Evolutionary conservation across 2,888 invertebrate species (phyloP), one percentile per base, ranked within the genome.

Genomic region (Neocrepidodera transversa): DNA sequence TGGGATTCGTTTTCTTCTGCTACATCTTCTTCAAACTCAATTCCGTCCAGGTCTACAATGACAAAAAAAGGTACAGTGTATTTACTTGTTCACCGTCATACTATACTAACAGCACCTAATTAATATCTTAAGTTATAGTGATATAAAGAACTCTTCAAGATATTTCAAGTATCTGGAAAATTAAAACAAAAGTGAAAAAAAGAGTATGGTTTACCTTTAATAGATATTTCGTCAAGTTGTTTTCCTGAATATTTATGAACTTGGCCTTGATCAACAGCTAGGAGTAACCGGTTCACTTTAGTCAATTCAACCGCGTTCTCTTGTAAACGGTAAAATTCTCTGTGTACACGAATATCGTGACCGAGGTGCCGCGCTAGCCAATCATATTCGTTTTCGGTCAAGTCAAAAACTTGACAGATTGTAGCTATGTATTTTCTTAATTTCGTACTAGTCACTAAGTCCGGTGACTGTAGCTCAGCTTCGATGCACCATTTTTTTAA

Each of bases 401-500:
- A n/a, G n/a, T n/a, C n/a, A n/a, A n/a, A n/a, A n/a, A n/a, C n/a
- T n/a, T n/a, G n/a, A n/a, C n/a, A n/a, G n/a, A n/a, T n/a, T n/a
- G n/a, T n/a, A n/a, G n/a, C n/a, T n/a, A n/a, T n/a, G n/a, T n/a
- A n/a, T n/a, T n/a, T n/a, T n/a, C n/a, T n/a, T n/a, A n/a, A n/a
- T n/a, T n/a, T n/a, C n/a, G n/a, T n/a, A n/a, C n/a, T n/a, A n/a
- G n/a, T n/a, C n/a, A n/a, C n/a, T n/a, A n/a, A n/a, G n/a, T n/a
- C n/a, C n/a, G n/a, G n/a, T n/a, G n/a, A n/a, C n/a, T n/a, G n/a
- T n/a, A n/a, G n/a, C n/a, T n/a, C n/a, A n/a, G n/a, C n/a, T n/a
- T n/a, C n/a, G 23, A 23, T 11, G 17, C 58, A 62, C 48, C 42
- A 59, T 32, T 45, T 58, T 55, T 54, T 43, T 20, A 61, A 18